Evolutionary conservation across 2,888 invertebrate species (phyloP).

Genomic region (Drosophila koepferae): DNA sequence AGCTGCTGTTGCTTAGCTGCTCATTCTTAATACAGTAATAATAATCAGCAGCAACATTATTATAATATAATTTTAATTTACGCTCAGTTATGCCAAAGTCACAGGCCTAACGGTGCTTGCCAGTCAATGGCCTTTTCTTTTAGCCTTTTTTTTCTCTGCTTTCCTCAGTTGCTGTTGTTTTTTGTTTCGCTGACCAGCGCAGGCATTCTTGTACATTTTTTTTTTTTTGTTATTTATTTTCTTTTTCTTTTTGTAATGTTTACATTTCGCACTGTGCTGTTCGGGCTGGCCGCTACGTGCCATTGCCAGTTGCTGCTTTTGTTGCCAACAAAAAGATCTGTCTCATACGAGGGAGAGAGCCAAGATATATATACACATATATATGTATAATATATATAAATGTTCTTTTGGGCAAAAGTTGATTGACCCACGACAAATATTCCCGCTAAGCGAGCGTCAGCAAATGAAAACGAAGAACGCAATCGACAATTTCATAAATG

Average conservation of each 20-base stretch:
- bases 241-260: slow-evolving; percentile 65
- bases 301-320: slow-evolving; percentile 55
- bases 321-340: slow-evolving; percentile 76
- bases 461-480: slow-evolving; percentile 57
- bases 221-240: slow-evolving; percentile 5
- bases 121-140: slow-evolving; percentile 57
- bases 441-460: slow-evolving; percentile 25
- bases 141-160: not conserved
- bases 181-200: slow-evolving; percentile 37
- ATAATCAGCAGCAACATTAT: slow-evolving; percentile 53
- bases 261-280: slow-evolving; percentile 70
- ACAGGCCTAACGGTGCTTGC: slow-evolving; percentile 55
- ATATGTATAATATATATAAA: slow-evolving; percentile 27
- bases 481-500: slow-evolving; percentile 70
- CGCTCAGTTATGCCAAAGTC: slow-evolving; percentile 65
- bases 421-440: slow-evolving; percentile 68
- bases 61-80: slow-evolving; percentile 68
- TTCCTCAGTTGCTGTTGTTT: slow-evolving; percentile 8
- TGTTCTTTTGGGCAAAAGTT: slow-evolving; percentile 70
- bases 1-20: slow-evolving; percentile 12
- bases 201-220: slow-evolving; percentile 45
- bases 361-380: slow-evolving; percentile 1
- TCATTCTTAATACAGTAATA: slow-evolving; percentile 57
- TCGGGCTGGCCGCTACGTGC: slow-evolving; percentile 43
- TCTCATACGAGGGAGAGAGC: slow-evolving; percentile 45